phyloP scores from a whole-genome alignment of 2,113 vertebrate species.

The Crypturellus undulatus region DNA sequence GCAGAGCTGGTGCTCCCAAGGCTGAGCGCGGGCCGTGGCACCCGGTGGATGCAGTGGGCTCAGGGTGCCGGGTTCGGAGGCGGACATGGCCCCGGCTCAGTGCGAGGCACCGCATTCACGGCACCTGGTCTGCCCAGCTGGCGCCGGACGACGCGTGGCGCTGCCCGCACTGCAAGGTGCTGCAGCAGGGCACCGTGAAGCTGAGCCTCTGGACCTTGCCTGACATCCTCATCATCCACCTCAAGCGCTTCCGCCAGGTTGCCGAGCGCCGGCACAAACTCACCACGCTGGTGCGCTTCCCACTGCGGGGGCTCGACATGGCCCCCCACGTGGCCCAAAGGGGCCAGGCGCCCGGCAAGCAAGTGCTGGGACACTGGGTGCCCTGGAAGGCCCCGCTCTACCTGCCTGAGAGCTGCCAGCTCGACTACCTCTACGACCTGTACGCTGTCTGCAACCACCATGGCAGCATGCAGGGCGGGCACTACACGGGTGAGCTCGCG shows the following conservation, averaged over 20 bases:
- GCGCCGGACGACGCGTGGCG: slow-evolving; percentile 95
- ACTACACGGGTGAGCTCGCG: slow-evolving; percentile 91
- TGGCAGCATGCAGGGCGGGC: slow-evolving; percentile 94
- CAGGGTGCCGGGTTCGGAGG: background rate
- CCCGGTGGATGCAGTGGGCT: background rate
- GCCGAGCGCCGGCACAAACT: slow-evolving; percentile 93
- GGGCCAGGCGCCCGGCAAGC: slow-evolving; percentile 55
- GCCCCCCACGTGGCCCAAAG: slow-evolving; percentile 90
- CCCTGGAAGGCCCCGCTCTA: slow-evolving; percentile 74
- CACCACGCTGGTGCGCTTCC: slow-evolving; percentile 91
- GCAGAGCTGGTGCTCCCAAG: background rate
- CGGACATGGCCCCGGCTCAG: background rate
- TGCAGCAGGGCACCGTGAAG: slow-evolving; percentile 94
- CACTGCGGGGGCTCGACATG: slow-evolving; percentile 91
- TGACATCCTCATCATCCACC: slow-evolving; percentile 95
- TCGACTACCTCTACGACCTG: slow-evolving; percentile 89
- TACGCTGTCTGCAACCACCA: slow-evolving; percentile 98
- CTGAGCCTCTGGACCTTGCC: slow-evolving; percentile 97
- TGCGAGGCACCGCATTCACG: background rate
- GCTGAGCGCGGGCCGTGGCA: background rate
- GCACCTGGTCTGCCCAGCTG: slow-evolving; percentile 76
- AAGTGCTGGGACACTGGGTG: slow-evolving; percentile 57
- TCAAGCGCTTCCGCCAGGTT: slow-evolving; percentile 95
- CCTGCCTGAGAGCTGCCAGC: slow-evolving; percentile 64
- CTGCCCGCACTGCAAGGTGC: slow-evolving; percentile 93